Evolutionary conservation across 1,140 invertebrate genomes (phyloP).

Genomic region (Bombus turneri): DNA sequence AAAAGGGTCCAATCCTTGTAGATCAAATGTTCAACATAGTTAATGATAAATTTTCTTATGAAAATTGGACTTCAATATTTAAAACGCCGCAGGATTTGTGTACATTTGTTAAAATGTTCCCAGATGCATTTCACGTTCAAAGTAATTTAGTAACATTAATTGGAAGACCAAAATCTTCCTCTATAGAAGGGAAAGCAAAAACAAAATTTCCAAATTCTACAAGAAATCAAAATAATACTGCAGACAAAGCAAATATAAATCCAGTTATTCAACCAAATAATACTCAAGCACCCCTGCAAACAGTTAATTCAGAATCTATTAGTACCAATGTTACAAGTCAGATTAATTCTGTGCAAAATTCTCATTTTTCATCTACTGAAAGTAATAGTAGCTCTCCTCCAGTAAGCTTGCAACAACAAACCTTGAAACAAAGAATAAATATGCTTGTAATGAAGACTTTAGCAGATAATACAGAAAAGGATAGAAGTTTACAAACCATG

Average conservation of each 20-base stretch:
- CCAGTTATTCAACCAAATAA: conserved; percentile 45
- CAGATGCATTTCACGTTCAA: conserved; percentile 94
- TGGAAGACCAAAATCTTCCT: conserved; percentile 84
- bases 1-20: conserved; percentile 90
- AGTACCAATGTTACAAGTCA: conserved; percentile 74
- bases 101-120: conserved; percentile 94
- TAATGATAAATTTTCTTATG: conserved; percentile 89
- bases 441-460: conserved; percentile 93
- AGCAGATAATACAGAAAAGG: conserved; percentile 94
- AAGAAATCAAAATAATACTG: conserved; percentile 72
- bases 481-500: conserved; percentile 85
- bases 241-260: conserved; percentile 35
- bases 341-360: conserved; percentile 69
- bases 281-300: conserved; percentile 35
- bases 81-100: conserved; percentile 93
- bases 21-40: conserved; percentile 93
- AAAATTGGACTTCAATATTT: conserved; percentile 91
- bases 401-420: conserved; percentile 84
- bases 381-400: conserved; percentile 75
- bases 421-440: conserved; percentile 93
- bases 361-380: conserved; percentile 54
- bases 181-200: conserved; percentile 45
- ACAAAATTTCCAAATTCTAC: conserved; percentile 52
- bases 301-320: conserved; percentile 29
- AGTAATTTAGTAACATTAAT: conserved; percentile 93